Percentiles rank a stretch among this genome's conserved stretches.
Evolutionary conservation across 2,888 invertebrate genomes (phyloP).

Genomic region (Phorcus lineatus): DNA sequence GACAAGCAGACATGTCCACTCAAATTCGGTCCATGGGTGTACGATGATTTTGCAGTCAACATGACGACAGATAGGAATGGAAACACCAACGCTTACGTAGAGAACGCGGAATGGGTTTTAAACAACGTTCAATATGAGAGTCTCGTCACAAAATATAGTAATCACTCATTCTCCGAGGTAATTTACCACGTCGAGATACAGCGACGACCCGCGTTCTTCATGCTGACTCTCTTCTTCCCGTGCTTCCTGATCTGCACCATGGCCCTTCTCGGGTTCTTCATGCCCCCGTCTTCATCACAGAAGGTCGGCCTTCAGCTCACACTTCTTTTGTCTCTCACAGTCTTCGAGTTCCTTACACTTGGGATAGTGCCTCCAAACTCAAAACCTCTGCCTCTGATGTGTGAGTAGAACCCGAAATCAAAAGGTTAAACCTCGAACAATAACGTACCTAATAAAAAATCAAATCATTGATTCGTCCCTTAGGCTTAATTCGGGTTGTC

Average conservation of each 20-base stretch:
- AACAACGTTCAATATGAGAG: not conserved
- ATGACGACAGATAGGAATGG: not conserved
- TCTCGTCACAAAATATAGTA: not conserved
- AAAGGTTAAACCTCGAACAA: no score
- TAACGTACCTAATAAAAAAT: no score
- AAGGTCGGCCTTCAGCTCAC: not conserved
- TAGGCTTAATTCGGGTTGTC: no score
- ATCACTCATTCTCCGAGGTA: not conserved
- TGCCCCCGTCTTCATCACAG: not conserved
- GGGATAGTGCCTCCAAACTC: not conserved
- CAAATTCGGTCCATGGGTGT: not conserved
- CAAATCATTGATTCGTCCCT: no score
- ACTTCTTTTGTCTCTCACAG: not conserved
- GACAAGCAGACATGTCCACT: not conserved
- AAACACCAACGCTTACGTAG: not conserved
- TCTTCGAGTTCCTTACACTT: not conserved
- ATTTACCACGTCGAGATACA: not conserved
- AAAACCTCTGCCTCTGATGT: not conserved
- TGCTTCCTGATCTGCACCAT: not conserved
- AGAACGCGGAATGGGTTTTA: not conserved
- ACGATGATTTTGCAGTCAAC: not conserved
- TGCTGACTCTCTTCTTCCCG: not conserved
- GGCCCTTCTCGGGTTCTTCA: not conserved
- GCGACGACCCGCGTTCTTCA: not conserved
- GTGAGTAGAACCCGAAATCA: not conserved